Evolutionary conservation across 2,888 invertebrate species (phyloP), one percentile per base, ranked within the genome.

Genomic region (Trissolcus brochymenae): DNA sequence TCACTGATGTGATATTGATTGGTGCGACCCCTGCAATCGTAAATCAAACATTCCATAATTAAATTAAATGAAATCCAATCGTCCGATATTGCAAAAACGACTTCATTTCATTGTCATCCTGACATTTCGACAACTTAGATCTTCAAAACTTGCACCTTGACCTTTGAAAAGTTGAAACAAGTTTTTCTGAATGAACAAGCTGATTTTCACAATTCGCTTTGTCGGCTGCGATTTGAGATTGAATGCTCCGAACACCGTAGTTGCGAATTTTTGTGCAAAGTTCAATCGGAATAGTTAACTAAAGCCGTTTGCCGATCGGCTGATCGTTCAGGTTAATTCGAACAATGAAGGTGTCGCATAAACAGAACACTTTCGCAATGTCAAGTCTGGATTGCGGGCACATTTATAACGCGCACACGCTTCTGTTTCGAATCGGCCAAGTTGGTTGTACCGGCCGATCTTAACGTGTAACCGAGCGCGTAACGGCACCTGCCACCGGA

Each of bases 1-100:
- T 88, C 81, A 93, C 91, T 80, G 91, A 91, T 54, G 91, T 91
- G 80, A 93, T 93, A 59, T 91, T 90, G 4, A 93, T 92, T 71
- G 92, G 91, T 21, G 90, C 87, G 21, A 91, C 91, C 86, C 91
- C 92, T 93, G 90, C 41, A 9, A 35, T 11, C 35, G 35, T 35
- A 11, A 35, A 35, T 35, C 35, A 35, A 35, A 35, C 35, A 35
- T n/a, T n/a, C n/a, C n/a, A n/a, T n/a, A n/a, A n/a, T n/a, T n/a
- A n/a, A 6, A 6, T 29, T 29, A 9, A 29, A 29, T 35, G 9
- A 11, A 7, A 1, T 35, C 2, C 7, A 35, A 11, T 35, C 35
- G 9, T 29, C 7, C 29, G 6, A 2, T 29, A 29, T 29, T 29
- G 29, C 29, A 29, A 29, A 29, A 29, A 29, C 9, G n/a, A n/a